Evolutionary conservation across 2,113 vertebrate species (phyloP).

Genomic region (Oxyura jamaicensis): DNA sequence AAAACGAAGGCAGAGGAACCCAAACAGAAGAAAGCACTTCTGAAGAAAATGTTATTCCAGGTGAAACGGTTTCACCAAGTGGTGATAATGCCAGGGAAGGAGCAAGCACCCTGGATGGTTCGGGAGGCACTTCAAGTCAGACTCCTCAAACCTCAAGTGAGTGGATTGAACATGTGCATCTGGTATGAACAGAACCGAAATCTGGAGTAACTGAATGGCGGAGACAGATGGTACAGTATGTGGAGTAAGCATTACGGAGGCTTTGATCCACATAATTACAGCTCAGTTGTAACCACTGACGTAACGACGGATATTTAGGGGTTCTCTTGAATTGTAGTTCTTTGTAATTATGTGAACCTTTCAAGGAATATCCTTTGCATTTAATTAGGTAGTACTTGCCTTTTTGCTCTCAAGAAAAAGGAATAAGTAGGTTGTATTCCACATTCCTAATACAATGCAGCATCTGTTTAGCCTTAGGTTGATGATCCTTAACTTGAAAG

Average conservation of each 20-base stretch:
- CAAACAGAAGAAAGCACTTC: conserved; percentile 80
- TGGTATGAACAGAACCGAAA: conserved; percentile 80
- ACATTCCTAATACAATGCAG: conserved; percentile 76
- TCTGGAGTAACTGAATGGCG: neutral
- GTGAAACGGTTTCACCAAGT: conserved; percentile 70
- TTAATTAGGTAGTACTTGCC: conserved; percentile 73
- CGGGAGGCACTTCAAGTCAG: conserved; percentile 80
- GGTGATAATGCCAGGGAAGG: conserved; percentile 48
- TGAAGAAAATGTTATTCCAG: conserved; percentile 67
- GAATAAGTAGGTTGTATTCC: conserved; percentile 70
- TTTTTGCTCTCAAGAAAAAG: conserved; percentile 71
- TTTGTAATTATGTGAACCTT: conserved; percentile 66
- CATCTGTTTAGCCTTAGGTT: conserved; percentile 77
- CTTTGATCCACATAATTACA: conserved; percentile 61
- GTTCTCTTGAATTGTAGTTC: conserved; percentile 70
- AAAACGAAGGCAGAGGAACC: conserved; percentile 79
- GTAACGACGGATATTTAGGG: conserved; percentile 42
- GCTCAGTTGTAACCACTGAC: conserved; percentile 65
- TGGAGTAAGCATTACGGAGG: conserved; percentile 57
- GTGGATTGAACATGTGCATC: conserved; percentile 92
- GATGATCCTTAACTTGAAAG: conserved; percentile 73
- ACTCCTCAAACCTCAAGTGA: conserved; percentile 87
- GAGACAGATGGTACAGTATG: conserved; percentile 49
- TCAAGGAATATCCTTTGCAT: conserved; percentile 74
- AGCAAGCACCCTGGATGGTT: conserved; percentile 60